Conservation (phyloP, 2,888 invertebrate genomes). For the Sussaba pulchella region DNA sequence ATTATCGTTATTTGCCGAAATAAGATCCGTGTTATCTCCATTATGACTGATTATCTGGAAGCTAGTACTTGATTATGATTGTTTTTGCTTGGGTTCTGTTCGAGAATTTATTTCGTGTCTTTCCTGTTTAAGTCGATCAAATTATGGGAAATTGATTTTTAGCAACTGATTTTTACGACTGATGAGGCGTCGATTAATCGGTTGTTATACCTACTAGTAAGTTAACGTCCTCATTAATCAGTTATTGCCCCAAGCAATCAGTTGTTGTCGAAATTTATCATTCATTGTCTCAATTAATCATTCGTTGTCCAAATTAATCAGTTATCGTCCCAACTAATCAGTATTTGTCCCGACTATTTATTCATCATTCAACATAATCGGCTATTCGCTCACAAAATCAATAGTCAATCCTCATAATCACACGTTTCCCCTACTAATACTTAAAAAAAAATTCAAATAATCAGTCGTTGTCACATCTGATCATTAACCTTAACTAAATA, state of each 20-base stretch:
- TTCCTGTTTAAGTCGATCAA: background rate
- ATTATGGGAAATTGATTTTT: background rate
- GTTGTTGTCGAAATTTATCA: background rate
- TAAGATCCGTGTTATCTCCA: background rate
- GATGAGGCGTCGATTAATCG: no score
- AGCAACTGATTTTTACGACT: no score
- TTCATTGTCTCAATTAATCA: background rate
- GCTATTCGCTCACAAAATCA: no score
- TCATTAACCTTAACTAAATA: no score
- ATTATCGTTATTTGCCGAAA: background rate
- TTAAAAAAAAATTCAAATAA: no score
- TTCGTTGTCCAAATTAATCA: background rate
- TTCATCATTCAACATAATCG: no score
- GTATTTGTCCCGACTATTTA: no score
- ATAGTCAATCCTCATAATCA: no score
- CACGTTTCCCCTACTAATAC: no score
- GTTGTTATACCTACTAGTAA: background rate
- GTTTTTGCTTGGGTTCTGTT: background rate
- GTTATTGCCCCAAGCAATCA: background rate
- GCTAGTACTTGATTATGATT: background rate
- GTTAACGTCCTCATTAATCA: background rate
- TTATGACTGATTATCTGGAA: background rate
- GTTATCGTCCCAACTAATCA: background rate
- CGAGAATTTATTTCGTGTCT: background rate
- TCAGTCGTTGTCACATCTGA: no score